Evolutionary conservation across 2,888 invertebrate species (phyloP), one percentile per base, ranked within the genome.

Genomic region (Ectobius pallidus): DNA sequence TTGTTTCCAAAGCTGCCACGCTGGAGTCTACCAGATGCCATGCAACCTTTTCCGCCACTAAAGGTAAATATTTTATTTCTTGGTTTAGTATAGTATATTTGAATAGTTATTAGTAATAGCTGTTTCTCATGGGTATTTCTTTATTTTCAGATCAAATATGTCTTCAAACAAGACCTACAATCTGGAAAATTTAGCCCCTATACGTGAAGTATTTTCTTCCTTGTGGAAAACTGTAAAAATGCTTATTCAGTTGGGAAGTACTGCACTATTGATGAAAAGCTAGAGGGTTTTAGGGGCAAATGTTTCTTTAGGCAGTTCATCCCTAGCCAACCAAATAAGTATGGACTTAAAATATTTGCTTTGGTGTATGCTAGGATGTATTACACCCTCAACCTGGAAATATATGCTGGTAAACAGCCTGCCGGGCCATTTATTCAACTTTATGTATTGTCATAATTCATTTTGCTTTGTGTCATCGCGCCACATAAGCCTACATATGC

Each of bases 191-290:
- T 14, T 1, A 44, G 16, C 1, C n/a, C 16, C 14, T 44, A 44
- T 44, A 11, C 6, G 6, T 34, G 34, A 34, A 34, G 34, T 34
- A 34, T 34, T 34, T 34, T n/a, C n/a, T n/a, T n/a, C n/a, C n/a
- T n/a, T n/a, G n/a, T n/a, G n/a, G n/a, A n/a, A n/a, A n/a, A n/a
- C n/a, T n/a, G n/a, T n/a, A n/a, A n/a, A n/a, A n/a, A n/a, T n/a
- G n/a, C n/a, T n/a, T n/a, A n/a, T n/a, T n/a, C n/a, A n/a, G n/a
- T n/a, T n/a, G n/a, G n/a, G n/a, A n/a, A n/a, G n/a, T n/a, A n/a
- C n/a, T n/a, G n/a, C n/a, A n/a, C n/a, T n/a, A 71, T 46, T 71
- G 62, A 71, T 27, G 71, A 71, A 46, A 63, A 49, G 44, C 46
- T 71, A 20, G 25, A 46, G 25, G 3, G 22, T 16, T 58, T 42